Conservation (phyloP, 2,113 vertebrate species). For the Geothlypis trichas region DNA sequence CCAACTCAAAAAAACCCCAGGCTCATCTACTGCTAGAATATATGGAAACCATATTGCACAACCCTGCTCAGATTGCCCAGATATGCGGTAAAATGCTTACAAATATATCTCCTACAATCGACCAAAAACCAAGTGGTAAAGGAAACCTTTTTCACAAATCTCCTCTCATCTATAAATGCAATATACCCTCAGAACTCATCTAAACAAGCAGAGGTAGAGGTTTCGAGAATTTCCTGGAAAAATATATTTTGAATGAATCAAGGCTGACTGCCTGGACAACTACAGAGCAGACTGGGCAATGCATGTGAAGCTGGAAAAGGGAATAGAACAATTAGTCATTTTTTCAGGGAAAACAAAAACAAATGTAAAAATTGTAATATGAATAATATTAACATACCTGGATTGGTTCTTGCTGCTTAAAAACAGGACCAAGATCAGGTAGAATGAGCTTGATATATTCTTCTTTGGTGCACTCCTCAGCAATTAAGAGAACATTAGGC, state of each 20-base stretch:
- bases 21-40: neutral
- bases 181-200: neutral
- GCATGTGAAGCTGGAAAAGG: neutral
- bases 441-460: constrained; percentile 91
- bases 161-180: neutral
- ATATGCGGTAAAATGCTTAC: neutral
- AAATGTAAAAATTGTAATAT: neutral
- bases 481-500: constrained; percentile 95
- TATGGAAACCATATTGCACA: neutral
- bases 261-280: neutral
- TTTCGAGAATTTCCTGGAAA: neutral
- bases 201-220: neutral
- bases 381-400: constrained; percentile 79
- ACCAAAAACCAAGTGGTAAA: neutral
- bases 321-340: neutral
- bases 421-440: constrained; percentile 93
- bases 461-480: constrained; percentile 97
- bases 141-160: neutral
- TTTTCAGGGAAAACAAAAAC: neutral
- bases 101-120: neutral
- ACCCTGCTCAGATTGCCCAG: neutral
- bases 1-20: neutral
- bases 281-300: neutral
- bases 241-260: neutral
- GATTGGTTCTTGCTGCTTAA: constrained; percentile 96